Evolutionary conservation across 2,888 invertebrate genomes (phyloP), one percentile per base, ranked within the genome.

Genomic region (Drymonia ruficornis): DNA sequence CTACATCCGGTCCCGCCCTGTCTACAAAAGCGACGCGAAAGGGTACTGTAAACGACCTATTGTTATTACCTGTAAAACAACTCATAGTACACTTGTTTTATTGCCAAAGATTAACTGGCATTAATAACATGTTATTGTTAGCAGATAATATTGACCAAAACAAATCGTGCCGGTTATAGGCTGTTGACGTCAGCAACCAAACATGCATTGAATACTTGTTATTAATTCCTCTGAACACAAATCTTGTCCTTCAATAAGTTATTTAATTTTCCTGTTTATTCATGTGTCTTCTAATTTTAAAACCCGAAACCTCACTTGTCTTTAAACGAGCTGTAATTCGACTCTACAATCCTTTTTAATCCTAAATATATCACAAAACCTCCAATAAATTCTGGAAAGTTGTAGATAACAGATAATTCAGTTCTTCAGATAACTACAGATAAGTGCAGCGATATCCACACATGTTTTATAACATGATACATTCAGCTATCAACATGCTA

Each of bases 1-100:
- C 64, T 59, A 64, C 65, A 74, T 85, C 85, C 84, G 83, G 85
- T 76, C 81, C 70, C 81, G 76, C 84, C 84, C 81, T 79, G 83
- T 81, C 81, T 83, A 79, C 65, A 79, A 84, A 81, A 76, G 72
- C 58, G 64, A 61, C 54, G 72, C 76, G 23, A 7, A 23, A 76
- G 79, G 78, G 76, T 76, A 72, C 63, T 53, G 55, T 50, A 65
- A 70, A 72, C 74, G 60, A 68, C 61, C 65, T 56, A 64, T 73
- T 75, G 66, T 74, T 61, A 56, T 49, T 58, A 55, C 56, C 47
- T 49, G 44, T 16, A 40, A 42, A 28, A 56, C 56, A 51, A 57
- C 28, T 23, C 46, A 19, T 48, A 46, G 43, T 51, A 46, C 53
- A 55, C 52, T 53, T 55, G 45, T 54, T 59, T 40, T 36, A 13